These are phyloP conservation scores for Gracilinanus agilis DNA, from an alignment of 2,113 vertebrate species.

Conservation along the genomic window DNA sequence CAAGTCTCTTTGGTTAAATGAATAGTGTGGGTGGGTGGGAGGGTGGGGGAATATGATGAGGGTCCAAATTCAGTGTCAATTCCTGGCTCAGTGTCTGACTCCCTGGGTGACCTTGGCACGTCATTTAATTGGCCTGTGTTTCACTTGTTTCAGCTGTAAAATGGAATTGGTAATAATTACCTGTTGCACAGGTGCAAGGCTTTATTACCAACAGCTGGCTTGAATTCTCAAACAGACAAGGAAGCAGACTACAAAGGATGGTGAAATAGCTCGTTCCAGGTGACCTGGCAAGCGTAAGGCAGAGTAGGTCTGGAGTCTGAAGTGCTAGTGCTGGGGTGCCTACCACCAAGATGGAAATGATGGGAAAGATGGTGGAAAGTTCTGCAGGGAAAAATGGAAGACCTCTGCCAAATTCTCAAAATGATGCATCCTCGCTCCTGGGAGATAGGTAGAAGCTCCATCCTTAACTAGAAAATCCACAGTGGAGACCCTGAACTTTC, in stretches of 20 bases:
- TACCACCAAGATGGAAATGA: neutral
- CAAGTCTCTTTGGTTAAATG: neutral
- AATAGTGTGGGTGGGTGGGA: neutral
- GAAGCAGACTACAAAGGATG: neutral
- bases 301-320: neutral
- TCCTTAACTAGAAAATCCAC: neutral
- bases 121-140: neutral
- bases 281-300: neutral
- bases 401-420: neutral
- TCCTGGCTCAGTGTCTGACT: neutral
- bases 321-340: neutral
- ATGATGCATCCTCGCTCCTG: neutral
- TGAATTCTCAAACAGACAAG: constrained; percentile 4
- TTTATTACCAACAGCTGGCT: neutral
- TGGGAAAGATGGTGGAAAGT: neutral
- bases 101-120: neutral
- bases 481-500: neutral
- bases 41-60: neutral
- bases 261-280: constrained; percentile 17
- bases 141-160: neutral
- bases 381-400: constrained; percentile 21
- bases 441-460: neutral
- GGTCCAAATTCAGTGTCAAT: neutral
- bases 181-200: neutral
- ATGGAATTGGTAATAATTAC: constrained; percentile 11